These are phyloP conservation scores for Anastatus disparis DNA, from an alignment of 1,140 invertebrate species.

Conservation along the genomic window DNA sequence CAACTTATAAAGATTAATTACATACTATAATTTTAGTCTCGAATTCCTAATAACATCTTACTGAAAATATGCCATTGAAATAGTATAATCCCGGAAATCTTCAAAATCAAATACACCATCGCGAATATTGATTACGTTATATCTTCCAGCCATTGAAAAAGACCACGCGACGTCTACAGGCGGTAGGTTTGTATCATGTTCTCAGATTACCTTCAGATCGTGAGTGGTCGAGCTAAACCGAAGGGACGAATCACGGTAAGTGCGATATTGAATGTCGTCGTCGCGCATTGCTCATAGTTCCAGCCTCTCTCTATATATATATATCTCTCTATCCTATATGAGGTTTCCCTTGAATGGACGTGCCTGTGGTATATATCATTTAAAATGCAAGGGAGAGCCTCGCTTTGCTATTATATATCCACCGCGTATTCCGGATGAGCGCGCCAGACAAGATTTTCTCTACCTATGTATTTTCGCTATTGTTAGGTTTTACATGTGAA, in stretches of 20 bases:
- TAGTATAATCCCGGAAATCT: no score
- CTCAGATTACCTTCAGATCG: slow-evolving; percentile 25
- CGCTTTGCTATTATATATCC: background rate
- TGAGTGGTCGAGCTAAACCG: background rate
- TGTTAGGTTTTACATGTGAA: no score
- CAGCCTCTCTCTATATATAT: no score
- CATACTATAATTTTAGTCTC: no score
- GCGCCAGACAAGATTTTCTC: no score
- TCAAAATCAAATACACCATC: no score
- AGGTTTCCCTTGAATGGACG: background rate
- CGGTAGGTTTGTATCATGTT: background rate
- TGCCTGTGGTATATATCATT: background rate
- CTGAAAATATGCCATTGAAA: no score
- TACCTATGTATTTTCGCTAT: no score
- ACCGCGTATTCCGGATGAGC: background rate
- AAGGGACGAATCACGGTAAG: slow-evolving; percentile 49
- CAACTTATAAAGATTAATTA: background rate
- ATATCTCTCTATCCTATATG: background rate
- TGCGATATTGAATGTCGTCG: slow-evolving; percentile 55
- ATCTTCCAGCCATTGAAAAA: no score
- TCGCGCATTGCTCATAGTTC: slow-evolving; percentile 36
- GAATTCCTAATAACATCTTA: no score
- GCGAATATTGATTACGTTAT: slow-evolving; percentile 27
- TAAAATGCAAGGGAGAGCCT: background rate
- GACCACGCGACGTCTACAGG: background rate